Evolutionary conservation across 1,140 invertebrate genomes (phyloP).

Genomic region (Pentalonia nigronervosa): DNA sequence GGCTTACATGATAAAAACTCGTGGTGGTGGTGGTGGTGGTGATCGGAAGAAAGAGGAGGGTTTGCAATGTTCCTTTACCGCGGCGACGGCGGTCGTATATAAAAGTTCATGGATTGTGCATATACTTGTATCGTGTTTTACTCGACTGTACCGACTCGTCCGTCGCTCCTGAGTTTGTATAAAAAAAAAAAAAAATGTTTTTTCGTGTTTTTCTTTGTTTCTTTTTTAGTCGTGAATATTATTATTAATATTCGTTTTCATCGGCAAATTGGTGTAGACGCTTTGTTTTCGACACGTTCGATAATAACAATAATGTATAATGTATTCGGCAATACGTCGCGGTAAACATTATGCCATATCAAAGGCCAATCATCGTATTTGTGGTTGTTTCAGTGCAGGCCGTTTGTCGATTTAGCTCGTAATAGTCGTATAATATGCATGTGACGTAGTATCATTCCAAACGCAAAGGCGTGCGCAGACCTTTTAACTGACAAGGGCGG

Average conservation of each 20-base stretch:
- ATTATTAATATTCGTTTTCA: neutral
- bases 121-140: too few relatives aligned
- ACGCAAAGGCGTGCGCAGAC: too few relatives aligned
- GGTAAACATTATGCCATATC: neutral
- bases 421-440: too few relatives aligned
- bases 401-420: neutral
- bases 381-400: neutral
- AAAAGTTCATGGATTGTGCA: neutral
- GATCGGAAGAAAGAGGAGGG: too few relatives aligned
- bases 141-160: neutral
- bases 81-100: neutral
- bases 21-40: too few relatives aligned
- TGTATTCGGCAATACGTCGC: neutral
- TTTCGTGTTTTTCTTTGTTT: neutral
- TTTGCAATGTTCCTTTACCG: neutral
- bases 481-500: too few relatives aligned
- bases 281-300: neutral
- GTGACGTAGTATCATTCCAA: too few relatives aligned
- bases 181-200: neutral
- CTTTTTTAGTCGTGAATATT: neutral
- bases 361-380: neutral
- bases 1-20: neutral
- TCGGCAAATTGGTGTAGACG: too few relatives aligned
- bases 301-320: neutral
- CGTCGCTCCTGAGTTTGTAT: neutral